Evolutionary conservation across 2,113 vertebrate genomes (phyloP).

Genomic region (Anguilla japonica): DNA sequence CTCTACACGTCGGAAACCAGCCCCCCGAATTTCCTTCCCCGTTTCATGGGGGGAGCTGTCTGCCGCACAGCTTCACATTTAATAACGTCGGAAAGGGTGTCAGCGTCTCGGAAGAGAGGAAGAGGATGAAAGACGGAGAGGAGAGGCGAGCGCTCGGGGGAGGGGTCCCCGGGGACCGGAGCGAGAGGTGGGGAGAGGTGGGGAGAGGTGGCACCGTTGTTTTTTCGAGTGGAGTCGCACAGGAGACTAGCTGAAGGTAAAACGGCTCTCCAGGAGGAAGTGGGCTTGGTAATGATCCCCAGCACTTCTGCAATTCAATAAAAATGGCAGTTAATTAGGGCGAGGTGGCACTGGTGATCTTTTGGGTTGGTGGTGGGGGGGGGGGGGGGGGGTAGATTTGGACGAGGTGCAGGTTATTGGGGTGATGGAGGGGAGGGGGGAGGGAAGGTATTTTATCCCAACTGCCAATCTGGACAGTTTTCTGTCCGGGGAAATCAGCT

Average conservation of each 20-base stretch:
- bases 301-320: constrained; percentile 20
- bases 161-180: constrained; percentile 18
- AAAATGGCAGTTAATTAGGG: constrained; percentile 26
- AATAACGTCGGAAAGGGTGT: constrained; percentile 32
- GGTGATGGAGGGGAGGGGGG: not conserved
- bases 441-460: not conserved
- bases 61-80: constrained; percentile 22
- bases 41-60: constrained; percentile 22
- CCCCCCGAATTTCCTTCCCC: constrained; percentile 13
- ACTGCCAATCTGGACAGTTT: constrained; percentile 15
- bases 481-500: constrained; percentile 2
- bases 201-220: constrained; percentile 21
- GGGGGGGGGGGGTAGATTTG: not conserved
- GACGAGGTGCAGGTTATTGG: not conserved
- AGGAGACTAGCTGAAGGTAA: constrained; percentile 16
- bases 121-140: constrained; percentile 12
- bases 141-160: not conserved
- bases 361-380: not conserved
- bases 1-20: constrained; percentile 31
- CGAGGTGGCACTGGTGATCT: not conserved
- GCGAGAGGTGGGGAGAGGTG: not conserved
- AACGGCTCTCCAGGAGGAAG: constrained; percentile 19
- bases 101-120: constrained; percentile 16
- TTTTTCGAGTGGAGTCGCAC: constrained; percentile 4
- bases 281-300: constrained; percentile 29